phyloP scores from a whole-genome alignment of 2,113 vertebrate species.

The Entomyzon cyanotis region DNA sequence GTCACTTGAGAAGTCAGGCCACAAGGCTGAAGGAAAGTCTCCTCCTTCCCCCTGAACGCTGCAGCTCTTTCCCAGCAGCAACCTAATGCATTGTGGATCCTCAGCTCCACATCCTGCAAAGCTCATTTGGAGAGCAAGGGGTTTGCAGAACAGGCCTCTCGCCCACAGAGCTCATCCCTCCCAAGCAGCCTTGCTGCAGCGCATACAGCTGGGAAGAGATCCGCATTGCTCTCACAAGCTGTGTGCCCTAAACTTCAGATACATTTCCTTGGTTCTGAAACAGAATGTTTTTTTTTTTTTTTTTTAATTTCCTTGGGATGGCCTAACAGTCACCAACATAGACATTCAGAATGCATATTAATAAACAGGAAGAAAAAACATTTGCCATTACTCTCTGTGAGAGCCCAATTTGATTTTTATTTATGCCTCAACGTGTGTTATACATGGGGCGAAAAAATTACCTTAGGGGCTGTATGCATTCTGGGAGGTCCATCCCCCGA shows the following conservation, averaged over 20 bases:
- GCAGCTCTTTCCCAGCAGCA: background rate
- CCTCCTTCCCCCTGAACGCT: background rate
- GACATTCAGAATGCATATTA: background rate
- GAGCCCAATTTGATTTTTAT: no score
- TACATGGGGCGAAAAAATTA: no score
- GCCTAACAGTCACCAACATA: background rate
- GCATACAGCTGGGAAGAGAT: background rate
- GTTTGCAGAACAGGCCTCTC: background rate
- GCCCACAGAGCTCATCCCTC: background rate
- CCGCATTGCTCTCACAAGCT: background rate
- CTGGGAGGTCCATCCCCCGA: no score
- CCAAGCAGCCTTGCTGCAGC: background rate
- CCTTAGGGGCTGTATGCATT: no score
- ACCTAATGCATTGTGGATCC: accelerated
- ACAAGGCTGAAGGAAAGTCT: background rate
- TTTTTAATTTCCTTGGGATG: background rate
- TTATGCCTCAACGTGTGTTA: no score
- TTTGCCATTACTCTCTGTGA: background rate
- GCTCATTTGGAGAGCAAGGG: background rate
- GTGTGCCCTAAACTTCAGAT: background rate
- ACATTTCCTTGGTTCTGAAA: background rate
- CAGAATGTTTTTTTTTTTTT: accelerated
- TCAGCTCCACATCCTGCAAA: background rate
- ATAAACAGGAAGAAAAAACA: background rate
- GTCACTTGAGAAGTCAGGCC: background rate